Evolutionary conservation across 2,888 invertebrate species (phyloP).

Genomic region (Hirtodrosophila duncani): DNA sequence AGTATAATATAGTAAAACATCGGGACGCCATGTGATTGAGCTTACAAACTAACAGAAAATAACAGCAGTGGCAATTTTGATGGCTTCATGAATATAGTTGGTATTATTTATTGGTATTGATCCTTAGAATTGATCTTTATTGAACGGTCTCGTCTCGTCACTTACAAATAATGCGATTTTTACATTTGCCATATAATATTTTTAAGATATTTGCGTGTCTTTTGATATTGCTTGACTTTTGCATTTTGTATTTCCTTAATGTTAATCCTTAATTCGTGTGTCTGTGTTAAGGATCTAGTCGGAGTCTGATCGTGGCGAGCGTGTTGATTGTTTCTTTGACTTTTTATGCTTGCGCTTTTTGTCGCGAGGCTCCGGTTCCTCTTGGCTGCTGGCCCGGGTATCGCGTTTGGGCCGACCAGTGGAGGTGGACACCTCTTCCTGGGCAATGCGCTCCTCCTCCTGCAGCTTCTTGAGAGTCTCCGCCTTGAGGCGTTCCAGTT

Average conservation of each 20-base stretch:
- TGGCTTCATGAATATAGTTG: too few relatives aligned
- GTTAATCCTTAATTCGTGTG: constrained; percentile 1
- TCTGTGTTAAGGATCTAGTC: constrained; percentile 39
- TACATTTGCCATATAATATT: constrained; percentile 25
- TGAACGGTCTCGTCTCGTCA: constrained; percentile 19
- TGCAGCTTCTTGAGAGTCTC: constrained; percentile 76
- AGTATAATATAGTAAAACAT: too few relatives aligned
- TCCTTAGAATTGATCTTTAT: constrained; percentile 23
- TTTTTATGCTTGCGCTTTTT: constrained; percentile 76
- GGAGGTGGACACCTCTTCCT: constrained; percentile 5
- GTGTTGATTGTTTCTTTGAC: constrained; percentile 70
- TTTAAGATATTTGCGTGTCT: too few relatives aligned
- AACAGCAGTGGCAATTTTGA: too few relatives aligned
- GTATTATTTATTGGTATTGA: too few relatives aligned
- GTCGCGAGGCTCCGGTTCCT: constrained; percentile 36
- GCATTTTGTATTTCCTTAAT: constrained; percentile 2
- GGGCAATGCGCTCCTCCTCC: constrained; percentile 68
- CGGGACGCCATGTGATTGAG: too few relatives aligned
- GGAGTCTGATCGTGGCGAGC: constrained; percentile 69
- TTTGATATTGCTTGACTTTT: too few relatives aligned
- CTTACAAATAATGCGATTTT: constrained; percentile 9
- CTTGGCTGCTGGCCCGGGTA: constrained; percentile 42
- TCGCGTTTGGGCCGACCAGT: constrained; percentile 31
- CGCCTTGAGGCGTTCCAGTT: constrained; percentile 76
- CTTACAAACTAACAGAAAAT: too few relatives aligned